Evolutionary conservation across 1,140 invertebrate genomes (phyloP), one percentile per base, ranked within the genome.

Genomic region (Ceratitis capitata): DNA sequence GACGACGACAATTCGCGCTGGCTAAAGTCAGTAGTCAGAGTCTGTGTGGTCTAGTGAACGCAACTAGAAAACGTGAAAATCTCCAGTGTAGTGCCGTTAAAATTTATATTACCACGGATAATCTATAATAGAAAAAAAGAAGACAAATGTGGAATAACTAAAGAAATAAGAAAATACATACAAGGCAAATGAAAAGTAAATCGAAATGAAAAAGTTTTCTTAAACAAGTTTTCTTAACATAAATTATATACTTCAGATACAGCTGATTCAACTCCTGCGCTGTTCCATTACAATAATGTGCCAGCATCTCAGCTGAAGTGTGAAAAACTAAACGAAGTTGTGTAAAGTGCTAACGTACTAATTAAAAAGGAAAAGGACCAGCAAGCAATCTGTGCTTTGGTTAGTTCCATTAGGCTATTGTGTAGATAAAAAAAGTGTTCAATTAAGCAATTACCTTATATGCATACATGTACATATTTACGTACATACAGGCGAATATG

Each of bases 1-100:
- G 69, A 78, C 69, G 69, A 78, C 32, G 69, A 26, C 39, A 45
- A 78, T 78, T 69, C 32, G 69, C 69, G 69, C 69, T 78, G 39
- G 69, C 9, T 19, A 78, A 78, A 39, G 26, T 45, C 69, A 83
- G 51, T 58, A 88, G 89, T 89, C 89, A 87, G 89, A 89, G 88
- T 88, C 87, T 88, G 88, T 89, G 86, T 88, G 89, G 88, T 88
- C 85, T 85, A 86, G 88, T 85, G 86, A 88, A 89, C 88, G 86
- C 88, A 87, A 85, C 89, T 86, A 85, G 83, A 86, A 82, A 86
- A 56, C 29, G 83, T 85, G 56, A 53, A 85, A 69, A 32, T 83
- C 32, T 9, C 26, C 5, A 45, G 35, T 78, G n/a, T 23, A 78
- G 39, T 26, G 69, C 39, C 19, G 69, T 45, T 78, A 45, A n/a